Evolutionary conservation across 1,140 invertebrate genomes (phyloP).

Genomic region (Saccostrea echinata): DNA sequence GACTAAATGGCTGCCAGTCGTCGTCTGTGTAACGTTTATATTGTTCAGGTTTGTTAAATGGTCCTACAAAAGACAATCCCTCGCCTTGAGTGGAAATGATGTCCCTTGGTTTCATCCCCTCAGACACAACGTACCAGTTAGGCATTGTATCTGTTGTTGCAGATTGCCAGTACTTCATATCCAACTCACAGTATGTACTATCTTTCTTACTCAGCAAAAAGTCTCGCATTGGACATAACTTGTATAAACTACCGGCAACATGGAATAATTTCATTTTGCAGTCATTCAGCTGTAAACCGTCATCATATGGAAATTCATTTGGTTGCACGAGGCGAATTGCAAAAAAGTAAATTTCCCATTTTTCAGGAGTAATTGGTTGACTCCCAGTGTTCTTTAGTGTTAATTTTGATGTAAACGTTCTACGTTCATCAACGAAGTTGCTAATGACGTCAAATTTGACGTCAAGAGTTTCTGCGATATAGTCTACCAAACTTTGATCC

Average conservation of each 20-base stretch:
- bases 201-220: slow-evolving; percentile 49
- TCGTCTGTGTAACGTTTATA: slow-evolving; percentile 70
- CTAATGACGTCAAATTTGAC: slow-evolving; percentile 65
- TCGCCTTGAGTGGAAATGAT: slow-evolving; percentile 63
- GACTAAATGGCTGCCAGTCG: slow-evolving; percentile 70
- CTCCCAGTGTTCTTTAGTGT: slow-evolving; percentile 64
- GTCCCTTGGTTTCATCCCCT: slow-evolving; percentile 58
- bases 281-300: slow-evolving; percentile 54
- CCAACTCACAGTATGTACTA: slow-evolving; percentile 52
- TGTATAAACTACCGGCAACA: slow-evolving; percentile 69
- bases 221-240: background rate
- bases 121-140: slow-evolving; percentile 69
- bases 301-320: slow-evolving; percentile 46
- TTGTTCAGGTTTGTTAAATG: slow-evolving; percentile 66
- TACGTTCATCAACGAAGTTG: slow-evolving; percentile 59
- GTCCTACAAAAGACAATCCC: slow-evolving; percentile 64
- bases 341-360: slow-evolving; percentile 70
- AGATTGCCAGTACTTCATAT: slow-evolving; percentile 66
- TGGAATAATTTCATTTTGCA: slow-evolving; percentile 65
- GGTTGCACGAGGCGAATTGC: slow-evolving; percentile 63
- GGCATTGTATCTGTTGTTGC: slow-evolving; percentile 71
- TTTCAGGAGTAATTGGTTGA: slow-evolving; percentile 49
- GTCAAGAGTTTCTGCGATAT: slow-evolving; percentile 61
- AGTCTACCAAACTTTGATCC: slow-evolving; percentile 64
- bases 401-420: slow-evolving; percentile 51